Evolutionary conservation across 2,113 vertebrate genomes (phyloP), one percentile per base, ranked within the genome.

Genomic region (Falcunculus frontatus): DNA sequence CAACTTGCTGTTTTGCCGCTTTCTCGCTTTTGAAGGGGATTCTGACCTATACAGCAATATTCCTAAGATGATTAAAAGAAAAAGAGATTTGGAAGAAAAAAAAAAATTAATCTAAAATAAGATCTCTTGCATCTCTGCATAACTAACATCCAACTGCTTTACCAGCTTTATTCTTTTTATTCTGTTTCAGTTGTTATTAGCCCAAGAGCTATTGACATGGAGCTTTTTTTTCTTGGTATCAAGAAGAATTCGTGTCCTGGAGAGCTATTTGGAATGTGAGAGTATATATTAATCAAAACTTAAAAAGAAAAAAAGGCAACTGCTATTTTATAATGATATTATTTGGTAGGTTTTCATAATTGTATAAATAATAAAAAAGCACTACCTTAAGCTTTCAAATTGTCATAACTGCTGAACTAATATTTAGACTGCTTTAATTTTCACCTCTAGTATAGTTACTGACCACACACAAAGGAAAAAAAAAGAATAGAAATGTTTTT

Each of bases 351-450:
- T 92, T 83, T 75, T 84, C 19, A 12, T 93, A 35, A 19, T 50
- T 41, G 26, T 84, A 11, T 81, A 73, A 64, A 62, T 64, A 9
- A 65, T 16, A 10, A 70, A 29, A 59, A 65, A 42, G 18, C 33
- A 11, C 55, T 87, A 33, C 50, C 6, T 73, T 62, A 44, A 67
- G 49, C n/a, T 89, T 87, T 53, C 52, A 44, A 56, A 46, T 47
- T 74, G 73, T 72, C 41, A 7, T 49, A 80, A 52, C 50, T 68
- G 52, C 46, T 46, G 70, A 72, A 65, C 57, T 95, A 44, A 47
- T 95, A 89, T 95, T 94, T 92, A 44, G 93, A 62, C 35, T 33
- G 35, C 60, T 88, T 76, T 29, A 37, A 80, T 93, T 94, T 93
- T n/a, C 27, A 39, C 69, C 32, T 79, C 23, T 68, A 29, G 7